Base-by-base conservation (phyloP, 2,113 vertebrate genomes). In the Daboia siamensis region DNA sequence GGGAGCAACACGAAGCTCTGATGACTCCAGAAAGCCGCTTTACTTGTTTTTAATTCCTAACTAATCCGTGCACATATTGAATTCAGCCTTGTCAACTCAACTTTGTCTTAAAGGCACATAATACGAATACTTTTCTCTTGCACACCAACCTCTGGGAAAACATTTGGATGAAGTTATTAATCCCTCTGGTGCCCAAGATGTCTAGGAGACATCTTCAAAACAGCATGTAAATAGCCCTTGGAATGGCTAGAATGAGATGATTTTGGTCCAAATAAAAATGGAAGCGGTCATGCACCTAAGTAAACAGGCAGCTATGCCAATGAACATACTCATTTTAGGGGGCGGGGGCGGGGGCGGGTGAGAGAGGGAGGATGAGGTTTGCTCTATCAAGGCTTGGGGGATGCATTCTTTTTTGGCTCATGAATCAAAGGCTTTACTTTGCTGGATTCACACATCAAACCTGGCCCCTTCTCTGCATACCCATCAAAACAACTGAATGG, bases 281-380 rank as follows among this genome's bases (percentile, higher is more conserved):
- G 95, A 97, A 95, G 96, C 93, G 88, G 92, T 96, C 95, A 96
- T 95, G 92, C 96, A 97, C 96, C 97, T 97, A 97, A 97, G 96
- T 95, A 97, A 97, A 98, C 95, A 97, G 52, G 44, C 2, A 1
- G 94, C 56, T 13, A 21, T 87, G 97, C 96, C 97, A 97, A 97
- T 0, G 1, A 96, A 96, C 95, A 96, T 96, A 95, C 95, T 93
- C 33, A 0, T 95, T 94, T 95, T 92, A 88, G 94, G 95, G 91
- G 69, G 51, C 5, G 0, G 48, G 59, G 13, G 91, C 93, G 59
- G 29, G 92, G 93, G 91, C 55, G 94, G 88, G 54, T 44, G 55
- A 92, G 90, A 91, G 94, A 89, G 39, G 54, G 44, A 55, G 92
- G 91, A 92, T 52, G 94, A 91, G 51, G 12, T 15, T 59, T 91